Evolutionary conservation across 2,888 invertebrate species (phyloP).

Genomic region (Cheilosia impressa): DNA sequence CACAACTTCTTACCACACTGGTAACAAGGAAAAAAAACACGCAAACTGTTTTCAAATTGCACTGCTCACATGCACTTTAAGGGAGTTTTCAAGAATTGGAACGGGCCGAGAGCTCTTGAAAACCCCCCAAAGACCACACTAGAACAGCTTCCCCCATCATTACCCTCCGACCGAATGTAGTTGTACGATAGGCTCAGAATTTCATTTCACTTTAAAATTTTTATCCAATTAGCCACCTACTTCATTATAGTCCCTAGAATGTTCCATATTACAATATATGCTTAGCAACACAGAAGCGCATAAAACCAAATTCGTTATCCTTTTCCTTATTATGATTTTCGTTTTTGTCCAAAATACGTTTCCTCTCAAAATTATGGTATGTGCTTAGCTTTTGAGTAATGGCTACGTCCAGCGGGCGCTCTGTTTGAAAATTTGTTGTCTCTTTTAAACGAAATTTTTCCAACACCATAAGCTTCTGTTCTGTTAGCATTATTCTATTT

Average conservation of each 20-base stretch:
- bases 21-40: background rate
- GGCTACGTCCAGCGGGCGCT: slow-evolving; percentile 50
- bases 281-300: slow-evolving; percentile 75
- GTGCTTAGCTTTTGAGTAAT: slow-evolving; percentile 73
- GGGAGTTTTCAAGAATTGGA: too few species aligned
- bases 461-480: slow-evolving; percentile 68
- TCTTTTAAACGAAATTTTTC: slow-evolving; percentile 39
- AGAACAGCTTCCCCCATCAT: background rate
- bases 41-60: background rate
- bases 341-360: slow-evolving; percentile 30
- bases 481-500: slow-evolving; percentile 58
- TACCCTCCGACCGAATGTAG: slow-evolving; percentile 33
- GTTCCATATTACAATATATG: slow-evolving; percentile 50
- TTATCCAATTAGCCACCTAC: slow-evolving; percentile 30
- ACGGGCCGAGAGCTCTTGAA: too few species aligned
- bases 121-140: background rate
- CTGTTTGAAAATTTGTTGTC: slow-evolving; percentile 50
- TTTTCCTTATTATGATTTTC: slow-evolving; percentile 19
- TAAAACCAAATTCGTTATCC: slow-evolving; percentile 55
- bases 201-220: slow-evolving; percentile 37
- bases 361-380: slow-evolving; percentile 55
- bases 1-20: background rate
- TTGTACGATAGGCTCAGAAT: slow-evolving; percentile 52
- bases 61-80: background rate
- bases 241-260: slow-evolving; percentile 46